Evolutionary conservation across 2,113 vertebrate species (phyloP), one percentile per base, ranked within the genome.

Genomic region (Manacus vitellinus): DNA sequence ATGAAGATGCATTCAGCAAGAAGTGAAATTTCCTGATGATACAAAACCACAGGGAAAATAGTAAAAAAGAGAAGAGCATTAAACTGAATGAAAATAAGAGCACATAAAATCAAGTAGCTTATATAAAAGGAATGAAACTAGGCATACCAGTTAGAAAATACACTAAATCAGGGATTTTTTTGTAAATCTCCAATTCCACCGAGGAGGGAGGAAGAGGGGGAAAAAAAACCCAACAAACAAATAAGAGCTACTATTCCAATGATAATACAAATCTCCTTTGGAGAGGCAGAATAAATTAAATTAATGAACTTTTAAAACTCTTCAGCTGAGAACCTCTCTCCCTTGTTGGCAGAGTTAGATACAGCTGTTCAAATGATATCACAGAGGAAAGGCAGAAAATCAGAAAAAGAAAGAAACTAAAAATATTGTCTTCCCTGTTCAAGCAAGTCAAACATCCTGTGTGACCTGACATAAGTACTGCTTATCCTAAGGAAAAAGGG

Each of bases 281-380:
- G 72, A 89, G 51, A 94, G 71, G 67, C 47, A 88, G 92, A 95
- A 92, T 93, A 92, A 94, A 95, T 94, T 87, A 93, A 83, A 88
- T 63, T 76, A 55, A 88, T 88, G 51, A 92, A 94, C 68, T 96
- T 96, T 52, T 74, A 86, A 94, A 94, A 67, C 28, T 19, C 58
- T 77, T 84, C 58, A 92, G 75, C 74, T 95, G 81, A 94, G 75
- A 94, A 92, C 37, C 39, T 76, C 49, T 73, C 59, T 80, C 81
- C 51, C 59, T 83, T 88, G 75, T 68, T 92, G 73, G 54, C 63
- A 88, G 56, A 81, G 55, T 33, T 85, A 74, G 51, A 92, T 54
- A 71, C 83, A 96, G 87, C 88, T 97, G 91, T 74, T 95, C 82
- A 95, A 93, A 63, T 61, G 49, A 25, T 49, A 88, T 61, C 28